phyloP scores from a whole-genome alignment of 2,113 vertebrate genomes.

The Pluvialis apricaria region DNA sequence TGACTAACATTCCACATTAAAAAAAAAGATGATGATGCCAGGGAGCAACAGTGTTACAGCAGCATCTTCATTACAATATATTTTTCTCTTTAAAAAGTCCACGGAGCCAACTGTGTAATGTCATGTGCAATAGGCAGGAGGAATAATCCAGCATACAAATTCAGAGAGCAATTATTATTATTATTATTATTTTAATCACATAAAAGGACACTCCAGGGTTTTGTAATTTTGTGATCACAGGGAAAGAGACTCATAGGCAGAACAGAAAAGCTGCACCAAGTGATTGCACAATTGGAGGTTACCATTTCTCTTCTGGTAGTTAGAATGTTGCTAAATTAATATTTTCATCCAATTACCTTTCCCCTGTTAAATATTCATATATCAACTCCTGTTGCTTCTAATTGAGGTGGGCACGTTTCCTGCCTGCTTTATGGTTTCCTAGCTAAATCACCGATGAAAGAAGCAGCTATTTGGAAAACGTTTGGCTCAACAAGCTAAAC shows the following conservation, averaged over 20 bases:
- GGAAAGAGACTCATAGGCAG: neutral
- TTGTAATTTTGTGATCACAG: neutral
- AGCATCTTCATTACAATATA: neutral
- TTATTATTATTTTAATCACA: slow-evolving; percentile 11
- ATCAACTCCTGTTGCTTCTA: neutral
- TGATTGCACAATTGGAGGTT: neutral
- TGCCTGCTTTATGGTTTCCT: neutral
- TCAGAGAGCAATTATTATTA: neutral
- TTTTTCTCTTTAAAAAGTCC: slow-evolving; percentile 4
- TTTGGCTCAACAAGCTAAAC: neutral
- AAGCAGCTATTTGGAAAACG: neutral
- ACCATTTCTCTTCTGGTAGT: neutral
- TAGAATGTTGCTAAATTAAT: neutral
- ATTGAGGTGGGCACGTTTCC: neutral
- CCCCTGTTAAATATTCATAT: neutral
- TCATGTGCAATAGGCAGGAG: neutral
- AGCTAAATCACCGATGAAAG: neutral
- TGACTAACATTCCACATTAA: neutral
- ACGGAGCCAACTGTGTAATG: neutral
- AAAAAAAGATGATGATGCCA: neutral
- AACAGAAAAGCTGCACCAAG: neutral
- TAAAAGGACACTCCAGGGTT: neutral
- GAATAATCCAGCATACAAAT: neutral
- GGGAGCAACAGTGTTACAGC: neutral
- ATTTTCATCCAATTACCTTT: slow-evolving; percentile 10